phyloP scores from a whole-genome alignment of 2,113 vertebrate genomes.

The Stigmatopora nigra region DNA sequence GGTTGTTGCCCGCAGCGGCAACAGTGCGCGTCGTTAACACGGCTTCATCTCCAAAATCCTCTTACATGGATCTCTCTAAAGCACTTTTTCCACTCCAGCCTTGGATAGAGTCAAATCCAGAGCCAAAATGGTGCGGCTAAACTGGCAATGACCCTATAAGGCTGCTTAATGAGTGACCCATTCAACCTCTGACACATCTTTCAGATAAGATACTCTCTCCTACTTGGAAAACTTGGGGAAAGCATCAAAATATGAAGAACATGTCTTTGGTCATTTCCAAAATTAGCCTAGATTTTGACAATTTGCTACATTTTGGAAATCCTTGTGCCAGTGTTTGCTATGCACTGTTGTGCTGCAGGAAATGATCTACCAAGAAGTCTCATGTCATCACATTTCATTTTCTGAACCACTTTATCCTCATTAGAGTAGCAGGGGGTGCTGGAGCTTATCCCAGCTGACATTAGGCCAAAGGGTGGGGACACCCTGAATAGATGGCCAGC shows the following conservation, averaged over 20 bases:
- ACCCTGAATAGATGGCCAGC: too few species aligned
- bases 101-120: constrained; percentile 28
- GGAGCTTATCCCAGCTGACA: too few species aligned
- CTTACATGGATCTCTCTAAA: constrained; percentile 7
- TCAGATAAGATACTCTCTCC: constrained; percentile 20
- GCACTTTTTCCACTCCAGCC: constrained; percentile 2
- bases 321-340: too few species aligned
- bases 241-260: constrained; percentile 5
- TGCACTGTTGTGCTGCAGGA: too few species aligned
- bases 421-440: too few species aligned
- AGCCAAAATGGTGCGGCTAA: constrained; percentile 52
- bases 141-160: constrained; percentile 56
- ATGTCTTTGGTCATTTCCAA: too few species aligned
- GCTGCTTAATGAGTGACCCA: constrained; percentile 45
- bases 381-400: too few species aligned
- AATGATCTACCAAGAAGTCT: too few species aligned
- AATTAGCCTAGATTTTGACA: too few species aligned
- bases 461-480: too few species aligned
- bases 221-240: constrained; percentile 30
- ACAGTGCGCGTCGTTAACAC: constrained; percentile 4
- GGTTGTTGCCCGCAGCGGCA: constrained; percentile 23
- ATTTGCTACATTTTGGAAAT: too few species aligned
- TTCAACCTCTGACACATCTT: constrained; percentile 25
- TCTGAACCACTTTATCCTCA: too few species aligned
- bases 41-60: constrained; percentile 2